Evolutionary conservation across 2,113 vertebrate species (phyloP).

Genomic region (Eclectus roratus): DNA sequence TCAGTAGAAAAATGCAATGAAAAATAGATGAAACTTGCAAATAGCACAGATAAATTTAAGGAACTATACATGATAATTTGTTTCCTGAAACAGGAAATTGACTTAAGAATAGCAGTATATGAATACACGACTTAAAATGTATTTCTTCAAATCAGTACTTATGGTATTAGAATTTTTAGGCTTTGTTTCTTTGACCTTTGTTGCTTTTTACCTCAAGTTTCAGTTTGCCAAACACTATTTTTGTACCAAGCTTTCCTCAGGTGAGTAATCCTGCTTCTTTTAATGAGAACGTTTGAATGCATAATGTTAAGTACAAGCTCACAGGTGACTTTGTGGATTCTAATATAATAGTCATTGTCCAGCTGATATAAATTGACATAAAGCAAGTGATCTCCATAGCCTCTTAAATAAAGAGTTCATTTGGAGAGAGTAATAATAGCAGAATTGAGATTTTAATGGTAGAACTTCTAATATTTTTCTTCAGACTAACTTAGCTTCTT

Average conservation of each 20-base stretch:
- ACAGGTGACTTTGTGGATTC: background rate
- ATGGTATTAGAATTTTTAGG: background rate
- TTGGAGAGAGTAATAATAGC: background rate
- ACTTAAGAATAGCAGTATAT: background rate
- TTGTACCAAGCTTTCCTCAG: background rate
- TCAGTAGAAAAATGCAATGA: background rate
- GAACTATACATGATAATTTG: background rate
- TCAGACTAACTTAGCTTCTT: background rate
- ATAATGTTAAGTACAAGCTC: background rate
- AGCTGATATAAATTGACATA: background rate
- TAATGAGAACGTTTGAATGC: background rate
- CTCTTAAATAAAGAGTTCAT: background rate
- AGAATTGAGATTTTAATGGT: background rate
- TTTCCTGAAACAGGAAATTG: background rate
- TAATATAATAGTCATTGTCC: background rate
- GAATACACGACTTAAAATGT: background rate
- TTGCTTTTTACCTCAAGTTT: background rate
- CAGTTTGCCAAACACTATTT: background rate
- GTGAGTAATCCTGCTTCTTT: background rate
- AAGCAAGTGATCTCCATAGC: background rate
- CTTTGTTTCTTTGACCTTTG: background rate
- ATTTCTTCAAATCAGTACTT: background rate
- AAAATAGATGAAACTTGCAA: background rate
- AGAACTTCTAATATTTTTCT: background rate
- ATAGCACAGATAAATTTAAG: background rate